Conservation (phyloP, 2,888 invertebrate species). For the Steinernema carpocapsae region DNA sequence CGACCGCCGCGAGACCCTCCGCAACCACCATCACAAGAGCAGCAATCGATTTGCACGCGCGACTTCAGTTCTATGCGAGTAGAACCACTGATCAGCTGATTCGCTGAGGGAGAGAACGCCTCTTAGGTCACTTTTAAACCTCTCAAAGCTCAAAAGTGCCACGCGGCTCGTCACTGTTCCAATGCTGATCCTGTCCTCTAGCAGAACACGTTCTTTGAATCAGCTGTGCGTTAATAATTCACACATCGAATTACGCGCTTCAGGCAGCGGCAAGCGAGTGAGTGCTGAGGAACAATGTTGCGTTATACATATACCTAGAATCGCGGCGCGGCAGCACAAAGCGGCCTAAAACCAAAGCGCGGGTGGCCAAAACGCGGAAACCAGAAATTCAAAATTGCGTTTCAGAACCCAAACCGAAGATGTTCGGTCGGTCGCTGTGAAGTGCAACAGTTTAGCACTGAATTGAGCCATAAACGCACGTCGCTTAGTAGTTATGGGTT, state of each 20-base stretch:
- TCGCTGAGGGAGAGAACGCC: background rate
- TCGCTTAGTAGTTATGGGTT: too few relatives aligned
- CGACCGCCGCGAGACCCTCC: conserved; percentile 3
- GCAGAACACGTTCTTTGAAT: background rate
- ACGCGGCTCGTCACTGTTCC: background rate
- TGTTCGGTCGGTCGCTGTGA: too few relatives aligned
- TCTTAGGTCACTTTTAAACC: background rate
- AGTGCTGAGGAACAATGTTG: background rate
- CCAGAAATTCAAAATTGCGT: background rate
- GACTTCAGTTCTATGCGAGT: background rate
- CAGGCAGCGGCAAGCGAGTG: background rate
- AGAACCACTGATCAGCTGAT: conserved; percentile 30
- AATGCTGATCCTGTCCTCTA: background rate
- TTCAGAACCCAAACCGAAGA: background rate
- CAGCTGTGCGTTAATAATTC: conserved; percentile 26
- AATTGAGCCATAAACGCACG: too few relatives aligned
- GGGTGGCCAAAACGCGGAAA: background rate
- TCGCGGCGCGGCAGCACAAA: background rate
- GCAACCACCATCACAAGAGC: background rate
- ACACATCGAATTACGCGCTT: conserved; percentile 8
- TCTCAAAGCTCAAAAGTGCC: background rate
- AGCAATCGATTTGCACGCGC: conserved; percentile 34
- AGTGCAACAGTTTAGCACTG: too few relatives aligned
- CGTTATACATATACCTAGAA: background rate
- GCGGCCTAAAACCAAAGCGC: background rate